phyloP scores from a whole-genome alignment of 1,140 invertebrate genomes.

The Vanessa tameamea region DNA sequence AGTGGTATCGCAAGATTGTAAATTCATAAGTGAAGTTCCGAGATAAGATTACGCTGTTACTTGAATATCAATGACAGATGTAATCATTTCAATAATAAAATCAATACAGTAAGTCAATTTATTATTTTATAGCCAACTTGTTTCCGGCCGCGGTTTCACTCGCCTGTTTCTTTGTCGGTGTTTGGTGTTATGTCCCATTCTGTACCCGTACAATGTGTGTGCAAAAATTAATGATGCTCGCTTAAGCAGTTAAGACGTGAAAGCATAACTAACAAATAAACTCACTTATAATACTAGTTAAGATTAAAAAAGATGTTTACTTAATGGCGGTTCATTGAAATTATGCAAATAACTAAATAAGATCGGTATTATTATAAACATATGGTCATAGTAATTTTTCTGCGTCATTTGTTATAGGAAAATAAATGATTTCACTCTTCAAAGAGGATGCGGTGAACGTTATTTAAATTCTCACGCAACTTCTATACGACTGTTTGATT shows the following conservation, averaged over 20 bases:
- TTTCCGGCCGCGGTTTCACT: too few relatives aligned
- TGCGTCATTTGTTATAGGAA: neutral
- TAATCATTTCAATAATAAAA: slow-evolving; percentile 1
- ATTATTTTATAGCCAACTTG: too few relatives aligned
- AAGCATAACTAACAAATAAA: too few relatives aligned
- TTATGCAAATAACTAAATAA: neutral
- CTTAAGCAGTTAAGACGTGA: too few relatives aligned
- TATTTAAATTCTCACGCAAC: slow-evolving; percentile 57
- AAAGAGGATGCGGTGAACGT: slow-evolving; percentile 41
- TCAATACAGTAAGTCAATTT: too few relatives aligned
- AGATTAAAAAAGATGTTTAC: too few relatives aligned
- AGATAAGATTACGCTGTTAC: slow-evolving; percentile 18
- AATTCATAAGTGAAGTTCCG: slow-evolving; percentile 17
- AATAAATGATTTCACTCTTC: slow-evolving; percentile 32
- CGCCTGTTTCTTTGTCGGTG: too few relatives aligned
- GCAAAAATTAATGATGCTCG: too few relatives aligned
- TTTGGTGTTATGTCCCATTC: too few relatives aligned
- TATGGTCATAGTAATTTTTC: neutral
- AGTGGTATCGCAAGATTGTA: slow-evolving; percentile 21
- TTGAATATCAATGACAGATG: neutral
- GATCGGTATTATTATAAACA: neutral
- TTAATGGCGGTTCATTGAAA: too few relatives aligned
- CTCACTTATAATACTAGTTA: too few relatives aligned
- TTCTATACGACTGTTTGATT: slow-evolving; percentile 55
- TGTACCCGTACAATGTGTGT: too few relatives aligned